Conservation (phyloP, 2,797 vertebrate genomes). For the Coreius guichenoti region DNA sequence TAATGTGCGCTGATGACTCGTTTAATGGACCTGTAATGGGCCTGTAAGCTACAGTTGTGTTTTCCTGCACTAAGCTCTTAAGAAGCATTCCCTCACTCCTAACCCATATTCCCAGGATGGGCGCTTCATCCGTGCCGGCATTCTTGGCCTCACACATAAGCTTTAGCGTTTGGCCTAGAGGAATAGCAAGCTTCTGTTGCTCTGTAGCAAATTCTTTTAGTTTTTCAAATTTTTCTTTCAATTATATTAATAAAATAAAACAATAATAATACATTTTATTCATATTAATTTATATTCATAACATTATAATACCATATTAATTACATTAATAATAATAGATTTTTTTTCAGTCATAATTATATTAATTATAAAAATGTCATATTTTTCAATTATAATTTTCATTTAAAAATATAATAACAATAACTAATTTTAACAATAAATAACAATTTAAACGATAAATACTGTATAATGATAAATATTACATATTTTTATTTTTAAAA, state of each 20-base stretch:
- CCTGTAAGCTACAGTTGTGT: neutral
- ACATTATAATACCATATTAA: neutral
- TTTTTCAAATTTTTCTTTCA: neutral
- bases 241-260: neutral
- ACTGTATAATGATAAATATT: neutral
- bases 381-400: neutral
- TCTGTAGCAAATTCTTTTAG: neutral
- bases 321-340: neutral
- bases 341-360: neutral
- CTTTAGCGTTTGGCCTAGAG: neutral
- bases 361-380: neutral
- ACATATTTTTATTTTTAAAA: too few species aligned
- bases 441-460: too few species aligned
- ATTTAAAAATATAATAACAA: neutral
- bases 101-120: conserved; percentile 23
- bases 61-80: conserved; percentile 9
- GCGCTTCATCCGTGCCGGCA: neutral
- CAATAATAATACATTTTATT: neutral
- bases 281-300: neutral
- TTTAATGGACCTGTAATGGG: conserved; percentile 22
- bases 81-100: neutral
- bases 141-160: neutral
- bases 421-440: too few species aligned
- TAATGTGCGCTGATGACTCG: conserved; percentile 12
- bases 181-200: neutral